These are phyloP conservation scores for Crocodylus rhombifer DNA, from an alignment of 2,797 vertebrate species.

Conservation along the genomic window DNA sequence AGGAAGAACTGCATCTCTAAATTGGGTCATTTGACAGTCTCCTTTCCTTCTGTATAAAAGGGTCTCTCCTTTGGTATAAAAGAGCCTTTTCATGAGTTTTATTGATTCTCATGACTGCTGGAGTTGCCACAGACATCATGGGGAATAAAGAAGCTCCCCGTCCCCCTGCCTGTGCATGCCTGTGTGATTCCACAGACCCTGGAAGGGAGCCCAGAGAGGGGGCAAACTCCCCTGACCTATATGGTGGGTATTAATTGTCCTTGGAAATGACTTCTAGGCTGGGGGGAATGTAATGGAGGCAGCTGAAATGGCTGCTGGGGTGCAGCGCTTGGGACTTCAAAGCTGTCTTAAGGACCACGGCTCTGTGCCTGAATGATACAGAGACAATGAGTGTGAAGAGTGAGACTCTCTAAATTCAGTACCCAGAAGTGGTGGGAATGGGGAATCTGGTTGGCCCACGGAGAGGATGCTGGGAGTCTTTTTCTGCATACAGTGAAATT, in stretches of 20 bases:
- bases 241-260: neutral
- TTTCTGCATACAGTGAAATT: too few species aligned
- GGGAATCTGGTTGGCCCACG: too few species aligned
- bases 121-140: conserved; percentile 52
- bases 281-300: neutral
- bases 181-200: neutral
- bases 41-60: conserved; percentile 65
- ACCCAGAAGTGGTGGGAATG: neutral
- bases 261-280: neutral
- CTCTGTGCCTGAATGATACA: neutral
- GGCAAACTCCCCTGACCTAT: neutral
- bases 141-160: conserved; percentile 49
- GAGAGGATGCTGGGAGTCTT: too few species aligned
- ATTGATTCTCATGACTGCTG: conserved; percentile 60
- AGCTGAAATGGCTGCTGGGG: fast-evolving
- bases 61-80: neutral
- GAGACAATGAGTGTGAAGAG: neutral
- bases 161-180: neutral
- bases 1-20: conserved; percentile 69
- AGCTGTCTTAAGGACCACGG: neutral
- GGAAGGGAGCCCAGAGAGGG: neutral
- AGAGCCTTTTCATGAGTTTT: conserved; percentile 56
- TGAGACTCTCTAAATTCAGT: neutral
- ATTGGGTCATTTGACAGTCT: conserved; percentile 64
- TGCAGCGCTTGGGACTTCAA: fast-evolving